Evolutionary conservation across 2,888 invertebrate species (phyloP), one percentile per base, ranked within the genome.

Genomic region (Phania funesta): DNA sequence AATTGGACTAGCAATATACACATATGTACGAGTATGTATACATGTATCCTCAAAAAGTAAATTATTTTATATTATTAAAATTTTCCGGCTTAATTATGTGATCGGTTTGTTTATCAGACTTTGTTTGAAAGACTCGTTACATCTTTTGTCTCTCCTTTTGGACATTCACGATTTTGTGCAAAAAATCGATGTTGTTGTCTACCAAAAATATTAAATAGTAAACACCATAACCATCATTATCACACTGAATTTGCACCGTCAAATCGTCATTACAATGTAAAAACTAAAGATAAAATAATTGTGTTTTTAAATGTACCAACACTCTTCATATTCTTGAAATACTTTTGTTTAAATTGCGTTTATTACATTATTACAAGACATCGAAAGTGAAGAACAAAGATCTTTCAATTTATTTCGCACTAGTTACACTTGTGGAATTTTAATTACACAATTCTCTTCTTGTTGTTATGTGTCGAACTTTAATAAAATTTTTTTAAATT

Each of bases 121-220:
- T n/a, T n/a, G n/a, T n/a, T n/a, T n/a, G n/a, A n/a, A n/a, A n/a
- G n/a, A n/a, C n/a, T 38, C 2, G 3, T 38, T 38, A 1, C 11
- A 13, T 38, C n/a, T 13, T 3, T 1, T 5, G 13, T 38, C 4
- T n/a, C 35, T 3, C n/a, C 4, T 35, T 13, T 38, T 38, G 11
- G n/a, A 4, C 13, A 38, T 38, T 32, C 4, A 16, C 1, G 32
- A 65, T 24, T 38, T 64, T 50, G 29, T 71, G 78, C 29, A 77
- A 64, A 77, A 78, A 78, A 71, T 71, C 78, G 32, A 78, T 78
- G 56, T 78, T 77, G 54, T 70, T 56, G 44, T 65, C 64, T 46
- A 44, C 52, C 20, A 32, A 60, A 52, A 62, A 38, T 22, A 20
- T 44, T 38, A 76, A 60, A 52, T 35, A 52, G 16, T 52, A 18